Conservation (phyloP, 2,113 vertebrate genomes). For the Tinamus guttatus region DNA sequence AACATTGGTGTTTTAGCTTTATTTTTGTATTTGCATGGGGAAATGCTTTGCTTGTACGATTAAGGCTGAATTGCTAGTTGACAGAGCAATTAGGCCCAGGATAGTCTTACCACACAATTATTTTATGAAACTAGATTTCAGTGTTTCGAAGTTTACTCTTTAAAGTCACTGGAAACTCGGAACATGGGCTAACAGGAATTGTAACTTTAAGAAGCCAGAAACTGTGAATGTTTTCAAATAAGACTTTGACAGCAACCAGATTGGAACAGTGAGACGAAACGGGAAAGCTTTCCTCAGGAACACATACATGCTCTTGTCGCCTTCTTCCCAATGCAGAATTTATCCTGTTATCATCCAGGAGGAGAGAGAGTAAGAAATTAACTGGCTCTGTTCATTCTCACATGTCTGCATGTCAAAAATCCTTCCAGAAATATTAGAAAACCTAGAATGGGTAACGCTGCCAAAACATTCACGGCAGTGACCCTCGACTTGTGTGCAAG, state of each 20-base stretch:
- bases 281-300: background rate
- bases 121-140: background rate
- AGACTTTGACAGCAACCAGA: background rate
- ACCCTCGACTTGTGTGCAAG: accelerated
- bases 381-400: background rate
- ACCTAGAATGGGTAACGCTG: accelerated
- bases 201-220: background rate
- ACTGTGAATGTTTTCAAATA: background rate
- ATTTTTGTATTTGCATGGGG: background rate
- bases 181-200: background rate
- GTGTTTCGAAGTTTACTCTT: background rate
- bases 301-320: accelerated
- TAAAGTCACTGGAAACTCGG: accelerated
- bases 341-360: background rate
- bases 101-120: background rate
- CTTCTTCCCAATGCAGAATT: background rate
- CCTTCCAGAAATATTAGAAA: background rate
- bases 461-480: accelerated
- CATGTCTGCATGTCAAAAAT: accelerated
- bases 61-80: background rate
- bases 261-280: background rate
- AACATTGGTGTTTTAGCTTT: accelerated
- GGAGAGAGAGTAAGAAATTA: background rate
- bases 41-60: background rate
- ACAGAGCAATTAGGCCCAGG: background rate